Evolutionary conservation across 2,113 vertebrate species (phyloP), one percentile per base, ranked within the genome.

Genomic region (Lycocorax pyrrhopterus): DNA sequence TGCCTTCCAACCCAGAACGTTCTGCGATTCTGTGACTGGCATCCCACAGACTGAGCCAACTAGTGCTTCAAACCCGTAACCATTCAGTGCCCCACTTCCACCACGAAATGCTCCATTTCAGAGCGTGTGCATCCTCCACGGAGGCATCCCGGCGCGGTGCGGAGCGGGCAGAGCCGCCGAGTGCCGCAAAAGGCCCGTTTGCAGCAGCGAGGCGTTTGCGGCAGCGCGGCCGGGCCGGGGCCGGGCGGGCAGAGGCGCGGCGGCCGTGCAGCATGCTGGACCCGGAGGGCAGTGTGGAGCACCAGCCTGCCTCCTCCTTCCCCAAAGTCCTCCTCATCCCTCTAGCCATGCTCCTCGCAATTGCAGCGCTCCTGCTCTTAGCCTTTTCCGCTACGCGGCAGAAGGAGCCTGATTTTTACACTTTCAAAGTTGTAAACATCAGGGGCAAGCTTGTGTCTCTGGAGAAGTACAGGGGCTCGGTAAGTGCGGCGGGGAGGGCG

Each of bases 391-490:
- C 98, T 51, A 89, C 96, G 39, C 92, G 97, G 73, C 97, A 97
- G 88, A 99, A 98, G 93, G 97, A 98, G 46, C 98, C 97, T 87
- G 98, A 99, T 97, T 98, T 99, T 97, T 99, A 99, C 79, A 98
- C 98, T 23, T 99, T 99, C 93, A 98, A 99, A 96, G 98, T 98
- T 20, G 98, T 99, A 77, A 99, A 99, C 96, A 99, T 99, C 98
- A 98, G 99, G 94, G 99, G 99, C 93, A 99, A 99, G 93, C 87
- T 99, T 95, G 98, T 99, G 68, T 99, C 99, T 44, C 97, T 99
- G 98, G 99, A 99, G 66, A 99, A 99, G 76, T 99, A 99, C 98
- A 98, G 99, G 72, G 99, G 99, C 49, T 99, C 99, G 99, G 99
- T 99, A 98, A 99, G 98, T 98, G 43, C n/a, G 91, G 41, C 55